These are phyloP conservation scores for Mantis religiosa DNA, from an alignment of 2,888 invertebrate species.

Conservation along the genomic window DNA sequence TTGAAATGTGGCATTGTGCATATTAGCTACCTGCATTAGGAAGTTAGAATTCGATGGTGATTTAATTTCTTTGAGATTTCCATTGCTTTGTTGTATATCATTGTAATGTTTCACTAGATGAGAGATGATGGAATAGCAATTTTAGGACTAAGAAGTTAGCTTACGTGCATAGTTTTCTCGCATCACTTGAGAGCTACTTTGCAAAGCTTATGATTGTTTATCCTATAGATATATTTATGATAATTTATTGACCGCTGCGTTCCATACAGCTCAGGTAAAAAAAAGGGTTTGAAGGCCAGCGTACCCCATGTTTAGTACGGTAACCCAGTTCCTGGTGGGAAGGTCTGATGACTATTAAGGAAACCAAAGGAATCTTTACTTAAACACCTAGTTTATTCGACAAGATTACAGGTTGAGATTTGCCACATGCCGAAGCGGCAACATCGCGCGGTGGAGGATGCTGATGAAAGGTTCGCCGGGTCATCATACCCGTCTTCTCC, in stretches of 20 bases:
- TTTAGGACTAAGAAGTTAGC: too few relatives aligned
- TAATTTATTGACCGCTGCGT: background rate
- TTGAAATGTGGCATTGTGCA: too few relatives aligned
- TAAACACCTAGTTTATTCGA: background rate
- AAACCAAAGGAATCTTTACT: background rate
- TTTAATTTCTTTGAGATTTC: too few relatives aligned
- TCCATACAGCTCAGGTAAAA: background rate
- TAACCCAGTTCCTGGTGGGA: background rate
- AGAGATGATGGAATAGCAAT: too few relatives aligned
- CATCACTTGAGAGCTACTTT: too few relatives aligned
- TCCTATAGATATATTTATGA: too few relatives aligned
- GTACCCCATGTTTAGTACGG: background rate
- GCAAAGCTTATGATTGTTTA: too few relatives aligned
- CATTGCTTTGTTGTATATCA: too few relatives aligned
- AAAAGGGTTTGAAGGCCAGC: background rate
- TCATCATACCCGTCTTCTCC: slow-evolving; percentile 1
- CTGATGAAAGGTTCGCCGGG: slow-evolving; percentile 4
- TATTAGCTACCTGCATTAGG: too few relatives aligned
- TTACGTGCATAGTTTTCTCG: too few relatives aligned
- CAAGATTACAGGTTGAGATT: background rate
- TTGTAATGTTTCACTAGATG: too few relatives aligned
- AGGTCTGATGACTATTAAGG: background rate
- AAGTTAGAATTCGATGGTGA: too few relatives aligned
- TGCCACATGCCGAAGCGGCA: background rate
- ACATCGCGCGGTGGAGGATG: background rate